A percentile compares a stretch with the other conserved stretches of the same genome.
These are phyloP conservation scores for Podarcis lilfordi DNA, from an alignment of 2,797 vertebrate species.

Conservation along the genomic window DNA sequence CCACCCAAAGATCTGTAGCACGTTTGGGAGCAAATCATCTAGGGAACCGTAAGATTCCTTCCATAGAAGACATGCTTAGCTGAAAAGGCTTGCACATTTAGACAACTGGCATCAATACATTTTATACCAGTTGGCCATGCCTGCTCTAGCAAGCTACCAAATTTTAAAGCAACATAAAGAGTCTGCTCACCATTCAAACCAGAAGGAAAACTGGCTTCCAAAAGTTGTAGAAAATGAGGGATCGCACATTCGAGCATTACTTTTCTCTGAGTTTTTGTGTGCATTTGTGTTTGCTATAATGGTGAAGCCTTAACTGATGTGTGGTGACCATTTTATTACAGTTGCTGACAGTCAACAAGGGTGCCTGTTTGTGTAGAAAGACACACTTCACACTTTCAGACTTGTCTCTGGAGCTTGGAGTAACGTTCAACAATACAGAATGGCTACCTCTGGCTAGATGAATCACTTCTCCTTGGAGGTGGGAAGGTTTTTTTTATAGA, in stretches of 20 bases:
- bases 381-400: background rate
- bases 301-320: background rate
- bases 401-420: background rate
- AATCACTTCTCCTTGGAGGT: background rate
- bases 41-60: background rate
- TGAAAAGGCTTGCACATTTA: background rate
- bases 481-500: fast-evolving
- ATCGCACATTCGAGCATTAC: background rate
- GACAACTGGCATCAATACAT: background rate
- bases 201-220: background rate
- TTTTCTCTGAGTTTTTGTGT: background rate
- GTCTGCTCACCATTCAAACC: background rate
- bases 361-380: background rate
- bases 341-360: background rate
- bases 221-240: background rate
- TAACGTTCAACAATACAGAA: background rate
- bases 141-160: too few species aligned
- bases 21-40: background rate
- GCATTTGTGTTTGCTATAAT: background rate
- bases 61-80: background rate
- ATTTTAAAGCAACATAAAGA: background rate
- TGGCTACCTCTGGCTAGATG: background rate
- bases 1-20: background rate
- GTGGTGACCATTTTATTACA: background rate
- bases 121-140: background rate